phyloP scores from a whole-genome alignment of 2,113 vertebrate genomes.

The Copsychus sechellarum region DNA sequence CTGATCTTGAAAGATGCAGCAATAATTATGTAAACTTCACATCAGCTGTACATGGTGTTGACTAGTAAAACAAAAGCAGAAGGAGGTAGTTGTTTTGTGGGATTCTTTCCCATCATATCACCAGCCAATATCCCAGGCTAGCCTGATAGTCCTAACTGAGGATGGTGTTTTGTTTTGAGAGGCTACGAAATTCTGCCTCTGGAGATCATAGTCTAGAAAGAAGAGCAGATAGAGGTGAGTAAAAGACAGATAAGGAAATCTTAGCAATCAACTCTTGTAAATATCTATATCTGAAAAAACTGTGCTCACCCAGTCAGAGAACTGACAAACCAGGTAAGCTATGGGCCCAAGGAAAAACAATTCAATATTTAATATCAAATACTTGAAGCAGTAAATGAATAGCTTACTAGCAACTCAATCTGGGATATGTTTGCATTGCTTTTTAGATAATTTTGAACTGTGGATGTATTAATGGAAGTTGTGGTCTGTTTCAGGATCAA shows the following conservation, averaged over 20 bases:
- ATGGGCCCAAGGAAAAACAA: not conserved
- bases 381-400: not conserved
- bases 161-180: not conserved
- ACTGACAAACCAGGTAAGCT: not conserved
- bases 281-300: not conserved
- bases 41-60: not conserved
- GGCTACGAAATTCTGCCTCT: not conserved
- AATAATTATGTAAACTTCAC: not conserved
- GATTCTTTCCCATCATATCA: rapidly evolving
- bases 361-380: not conserved
- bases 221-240: not conserved
- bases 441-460: constrained; percentile 21
- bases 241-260: not conserved
- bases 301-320: not conserved
- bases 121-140: not conserved
- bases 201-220: not conserved
- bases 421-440: not conserved
- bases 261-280: not conserved
- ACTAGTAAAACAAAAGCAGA: not conserved
- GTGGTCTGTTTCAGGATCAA: constrained; percentile 7
- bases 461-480: not conserved
- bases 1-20: not conserved
- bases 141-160: not conserved
- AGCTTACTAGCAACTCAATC: not conserved
- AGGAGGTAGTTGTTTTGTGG: not conserved